phyloP scores from a whole-genome alignment of 2,797 vertebrate genomes.

The Enteromius treurensis region DNA sequence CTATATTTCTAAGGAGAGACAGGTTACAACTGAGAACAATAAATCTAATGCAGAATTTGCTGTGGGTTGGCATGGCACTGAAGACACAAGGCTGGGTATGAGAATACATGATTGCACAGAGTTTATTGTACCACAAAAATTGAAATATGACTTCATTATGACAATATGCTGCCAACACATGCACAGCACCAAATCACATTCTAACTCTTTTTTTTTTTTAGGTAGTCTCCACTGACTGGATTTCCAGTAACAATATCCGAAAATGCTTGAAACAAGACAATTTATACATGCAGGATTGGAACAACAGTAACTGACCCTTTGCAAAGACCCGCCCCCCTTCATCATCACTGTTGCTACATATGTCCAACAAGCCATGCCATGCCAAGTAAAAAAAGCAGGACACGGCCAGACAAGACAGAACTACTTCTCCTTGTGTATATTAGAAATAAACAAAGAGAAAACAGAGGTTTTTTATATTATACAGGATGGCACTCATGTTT shows the following conservation, averaged over 20 bases:
- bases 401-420: no score
- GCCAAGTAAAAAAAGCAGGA: no score
- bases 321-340: no score
- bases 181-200: not conserved
- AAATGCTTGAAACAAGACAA: not conserved
- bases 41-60: not conserved
- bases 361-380: no score
- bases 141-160: not conserved
- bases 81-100: not conserved
- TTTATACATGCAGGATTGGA: not conserved
- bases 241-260: not conserved
- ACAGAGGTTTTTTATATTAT: not conserved
- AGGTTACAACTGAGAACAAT: conserved; percentile 4
- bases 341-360: no score
- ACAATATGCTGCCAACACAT: not conserved
- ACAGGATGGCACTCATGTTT: not conserved
- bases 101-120: not conserved
- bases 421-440: not conserved
- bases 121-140: not conserved
- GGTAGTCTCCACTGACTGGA: not conserved
- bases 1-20: conserved; percentile 7
- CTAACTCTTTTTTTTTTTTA: not conserved
- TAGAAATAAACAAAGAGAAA: not conserved
- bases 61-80: not conserved
- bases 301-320: not conserved